Conservation (phyloP, 2,888 invertebrate species). For the Synanthedon formicaeformis region DNA sequence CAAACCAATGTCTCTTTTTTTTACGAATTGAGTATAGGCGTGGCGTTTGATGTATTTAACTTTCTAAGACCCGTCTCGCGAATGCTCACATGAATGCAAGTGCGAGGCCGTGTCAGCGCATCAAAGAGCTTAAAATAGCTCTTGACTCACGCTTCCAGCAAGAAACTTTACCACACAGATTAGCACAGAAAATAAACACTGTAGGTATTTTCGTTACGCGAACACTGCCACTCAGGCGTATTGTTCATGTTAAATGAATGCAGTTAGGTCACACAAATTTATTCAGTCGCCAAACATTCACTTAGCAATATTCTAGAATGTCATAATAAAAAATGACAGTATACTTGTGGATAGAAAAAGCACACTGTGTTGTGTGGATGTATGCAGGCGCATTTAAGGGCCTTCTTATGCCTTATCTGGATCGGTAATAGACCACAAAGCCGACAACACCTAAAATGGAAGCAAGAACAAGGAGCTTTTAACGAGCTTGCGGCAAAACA, state of each 20-base stretch:
- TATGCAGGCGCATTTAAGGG: neutral
- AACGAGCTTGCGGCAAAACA: slow-evolving; percentile 34
- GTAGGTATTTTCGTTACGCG: neutral
- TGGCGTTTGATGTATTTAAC: neutral
- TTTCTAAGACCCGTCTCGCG: neutral
- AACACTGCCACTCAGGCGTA: neutral
- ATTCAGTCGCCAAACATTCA: neutral
- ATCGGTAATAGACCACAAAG: slow-evolving; percentile 23
- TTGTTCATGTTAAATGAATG: neutral
- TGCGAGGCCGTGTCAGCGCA: slow-evolving; percentile 17
- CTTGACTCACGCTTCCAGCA: slow-evolving; percentile 41
- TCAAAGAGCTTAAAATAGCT: slow-evolving; percentile 44
- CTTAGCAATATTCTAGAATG: neutral
- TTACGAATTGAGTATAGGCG: neutral
- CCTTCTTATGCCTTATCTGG: slow-evolving; percentile 26
- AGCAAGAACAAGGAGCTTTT: slow-evolving; percentile 29
- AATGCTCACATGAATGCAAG: neutral
- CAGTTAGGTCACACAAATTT: neutral
- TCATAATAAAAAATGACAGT: neutral
- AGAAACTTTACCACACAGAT: neutral
- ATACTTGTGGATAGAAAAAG: neutral
- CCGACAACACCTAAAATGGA: slow-evolving; percentile 42
- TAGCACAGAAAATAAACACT: neutral
- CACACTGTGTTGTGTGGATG: neutral
- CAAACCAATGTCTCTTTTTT: neutral